A percentile compares a stretch with the other conserved stretches of the same genome.
Conservation (phyloP, 2,888 invertebrate species). For the Cylloceria caligata region DNA sequence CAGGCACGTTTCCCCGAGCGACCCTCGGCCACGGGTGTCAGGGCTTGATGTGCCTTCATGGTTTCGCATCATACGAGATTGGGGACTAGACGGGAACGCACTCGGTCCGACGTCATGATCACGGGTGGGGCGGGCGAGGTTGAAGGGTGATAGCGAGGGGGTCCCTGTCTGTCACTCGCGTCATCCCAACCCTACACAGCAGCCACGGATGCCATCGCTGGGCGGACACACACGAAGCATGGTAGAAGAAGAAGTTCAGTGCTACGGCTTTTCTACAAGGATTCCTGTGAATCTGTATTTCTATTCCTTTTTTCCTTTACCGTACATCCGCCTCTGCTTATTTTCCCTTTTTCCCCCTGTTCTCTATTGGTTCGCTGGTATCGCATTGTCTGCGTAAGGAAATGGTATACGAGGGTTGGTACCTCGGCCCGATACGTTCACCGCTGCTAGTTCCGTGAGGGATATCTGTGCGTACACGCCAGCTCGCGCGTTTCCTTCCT, state of each 20-base stretch:
- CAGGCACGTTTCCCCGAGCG: constrained; percentile 57
- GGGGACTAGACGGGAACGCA: constrained; percentile 36
- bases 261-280: neutral
- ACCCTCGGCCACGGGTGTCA: constrained; percentile 69
- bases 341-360: neutral
- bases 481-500: constrained; percentile 10
- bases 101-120: constrained; percentile 54
- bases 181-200: constrained; percentile 23
- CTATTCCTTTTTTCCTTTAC: neutral
- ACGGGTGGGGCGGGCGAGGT: constrained; percentile 61
- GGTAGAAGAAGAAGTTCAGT: constrained; percentile 23
- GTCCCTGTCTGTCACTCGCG: constrained; percentile 75
- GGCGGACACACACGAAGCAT: constrained; percentile 26
- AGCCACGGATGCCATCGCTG: constrained; percentile 45
- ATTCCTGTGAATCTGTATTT: neutral
- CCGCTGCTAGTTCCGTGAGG: constrained; percentile 31
- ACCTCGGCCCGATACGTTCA: constrained; percentile 25
- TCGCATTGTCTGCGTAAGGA: constrained; percentile 75
- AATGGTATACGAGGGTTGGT: constrained; percentile 71
- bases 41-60: constrained; percentile 73
- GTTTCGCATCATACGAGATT: constrained; percentile 68
- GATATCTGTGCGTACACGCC: constrained; percentile 25
- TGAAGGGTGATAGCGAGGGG: constrained; percentile 52
- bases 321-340: neutral
- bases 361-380: constrained; percentile 3